Conservation (phyloP, 2,888 invertebrate genomes). For the Eupelmus urozonus region DNA sequence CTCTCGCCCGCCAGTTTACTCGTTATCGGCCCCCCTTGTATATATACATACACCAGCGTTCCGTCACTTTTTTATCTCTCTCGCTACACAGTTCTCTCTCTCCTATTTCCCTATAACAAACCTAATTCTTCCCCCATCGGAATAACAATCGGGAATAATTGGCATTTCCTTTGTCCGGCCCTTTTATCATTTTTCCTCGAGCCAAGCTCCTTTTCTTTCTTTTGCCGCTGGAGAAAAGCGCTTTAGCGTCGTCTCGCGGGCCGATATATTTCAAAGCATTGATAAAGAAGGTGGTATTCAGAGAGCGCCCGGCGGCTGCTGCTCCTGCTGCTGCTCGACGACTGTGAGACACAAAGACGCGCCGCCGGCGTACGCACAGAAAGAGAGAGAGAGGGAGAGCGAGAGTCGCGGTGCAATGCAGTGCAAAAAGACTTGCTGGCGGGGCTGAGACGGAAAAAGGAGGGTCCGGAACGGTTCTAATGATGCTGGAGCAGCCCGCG, state of each 20-base stretch:
- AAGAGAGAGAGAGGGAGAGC: not conserved
- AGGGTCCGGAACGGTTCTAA: slow-evolving; percentile 68
- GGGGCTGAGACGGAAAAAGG: slow-evolving; percentile 11
- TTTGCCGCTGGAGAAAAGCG: slow-evolving; percentile 13
- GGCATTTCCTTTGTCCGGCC: slow-evolving; percentile 53
- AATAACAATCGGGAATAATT: slow-evolving; percentile 59
- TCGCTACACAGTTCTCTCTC: not conserved
- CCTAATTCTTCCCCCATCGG: slow-evolving; percentile 63
- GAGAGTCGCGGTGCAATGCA: not conserved
- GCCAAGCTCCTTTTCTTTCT: not conserved
- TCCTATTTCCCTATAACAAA: slow-evolving; percentile 59
- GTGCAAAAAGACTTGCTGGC: slow-evolving; percentile 48
- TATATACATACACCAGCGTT: not conserved
- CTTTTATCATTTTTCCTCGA: slow-evolving; percentile 43
- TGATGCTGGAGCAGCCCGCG: slow-evolving; percentile 70
- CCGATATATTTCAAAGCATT: not conserved
- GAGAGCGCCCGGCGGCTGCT: not conserved
- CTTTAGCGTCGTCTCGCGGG: slow-evolving; percentile 17
- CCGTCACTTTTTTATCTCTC: slow-evolving; percentile 21
- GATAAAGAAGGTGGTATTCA: slow-evolving; percentile 55
- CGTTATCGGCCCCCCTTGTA: slow-evolving; percentile 24
- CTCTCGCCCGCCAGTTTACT: slow-evolving; percentile 37
- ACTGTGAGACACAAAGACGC: slow-evolving; percentile 57
- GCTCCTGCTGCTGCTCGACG: slow-evolving; percentile 6
- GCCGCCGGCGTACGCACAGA: slow-evolving; percentile 23